Percentiles rank a stretch among this genome's conserved stretches.
Conservation (phyloP, 2,797 vertebrate genomes). For the Picus viridis region DNA sequence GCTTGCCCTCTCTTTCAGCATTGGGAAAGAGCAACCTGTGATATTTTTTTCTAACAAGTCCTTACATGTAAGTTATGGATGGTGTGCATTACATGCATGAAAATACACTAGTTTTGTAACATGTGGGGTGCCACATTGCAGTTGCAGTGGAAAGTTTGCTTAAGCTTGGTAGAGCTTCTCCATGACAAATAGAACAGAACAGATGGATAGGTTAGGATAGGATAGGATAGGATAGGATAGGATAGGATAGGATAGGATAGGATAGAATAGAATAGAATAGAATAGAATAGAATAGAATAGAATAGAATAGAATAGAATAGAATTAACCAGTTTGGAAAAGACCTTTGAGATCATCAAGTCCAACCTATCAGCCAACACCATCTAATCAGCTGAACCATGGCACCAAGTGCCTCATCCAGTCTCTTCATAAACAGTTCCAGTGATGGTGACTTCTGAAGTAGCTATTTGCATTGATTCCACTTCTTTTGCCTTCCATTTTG, state of each 20-base stretch:
- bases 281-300: too few species aligned
- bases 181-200: neutral
- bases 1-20: neutral
- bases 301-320: too few species aligned
- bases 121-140: neutral
- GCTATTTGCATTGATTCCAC: neutral
- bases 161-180: neutral
- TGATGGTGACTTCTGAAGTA: neutral
- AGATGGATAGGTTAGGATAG: too few species aligned
- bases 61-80: neutral
- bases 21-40: neutral
- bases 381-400: too few species aligned
- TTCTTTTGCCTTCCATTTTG: neutral
- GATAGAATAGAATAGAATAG: too few species aligned
- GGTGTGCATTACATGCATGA: neutral
- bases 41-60: neutral
- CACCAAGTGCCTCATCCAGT: too few species aligned
- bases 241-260: too few species aligned
- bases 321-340: too few species aligned
- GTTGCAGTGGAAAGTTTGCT: neutral
- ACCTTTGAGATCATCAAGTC: too few species aligned
- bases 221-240: too few species aligned
- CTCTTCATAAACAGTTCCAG: too few species aligned
- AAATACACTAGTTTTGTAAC: neutral
- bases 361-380: too few species aligned